phyloP scores from a whole-genome alignment of 2,797 vertebrate species.

The Enteromius trimaculatus region DNA sequence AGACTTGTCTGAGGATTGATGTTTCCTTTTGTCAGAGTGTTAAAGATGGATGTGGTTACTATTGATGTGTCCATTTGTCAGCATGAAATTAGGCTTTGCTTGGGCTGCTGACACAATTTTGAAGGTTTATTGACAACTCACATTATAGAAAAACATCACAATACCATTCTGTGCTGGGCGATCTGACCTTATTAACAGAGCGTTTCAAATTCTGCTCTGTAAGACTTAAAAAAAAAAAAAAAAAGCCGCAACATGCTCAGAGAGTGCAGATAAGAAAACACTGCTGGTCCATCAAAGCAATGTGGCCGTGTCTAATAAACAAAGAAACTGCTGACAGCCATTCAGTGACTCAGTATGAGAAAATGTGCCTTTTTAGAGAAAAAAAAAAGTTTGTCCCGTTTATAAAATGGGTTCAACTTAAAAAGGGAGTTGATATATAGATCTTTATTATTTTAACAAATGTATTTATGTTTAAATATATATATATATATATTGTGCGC shows the following conservation, averaged over 20 bases:
- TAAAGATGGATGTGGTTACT: conserved; percentile 1
- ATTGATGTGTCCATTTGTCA: not conserved
- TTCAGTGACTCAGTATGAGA: conserved; percentile 1
- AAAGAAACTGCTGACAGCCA: conserved; percentile 5
- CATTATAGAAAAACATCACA: conserved; percentile 6
- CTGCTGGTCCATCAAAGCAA: conserved; percentile 9
- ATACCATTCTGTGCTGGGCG: not conserved
- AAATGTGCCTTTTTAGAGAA: not conserved
- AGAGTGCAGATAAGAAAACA: conserved; percentile 26
- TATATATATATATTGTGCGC: not conserved
- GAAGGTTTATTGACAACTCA: not conserved
- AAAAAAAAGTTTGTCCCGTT: not conserved
- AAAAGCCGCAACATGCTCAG: not conserved
- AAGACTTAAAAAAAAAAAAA: not conserved
- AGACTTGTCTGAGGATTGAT: conserved; percentile 9
- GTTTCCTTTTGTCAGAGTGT: conserved; percentile 10
- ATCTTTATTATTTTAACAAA: not conserved
- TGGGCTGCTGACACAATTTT: conserved; percentile 18
- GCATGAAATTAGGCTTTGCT: not conserved
- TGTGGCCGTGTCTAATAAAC: conserved; percentile 15
- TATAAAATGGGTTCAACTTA: not conserved
- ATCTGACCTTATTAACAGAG: conserved; percentile 14
- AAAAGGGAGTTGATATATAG: not conserved
- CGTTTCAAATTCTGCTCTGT: not conserved
- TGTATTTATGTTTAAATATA: not conserved